Evolutionary conservation across 2,113 vertebrate species (phyloP).

Genomic region (Xiphophorus maculatus): DNA sequence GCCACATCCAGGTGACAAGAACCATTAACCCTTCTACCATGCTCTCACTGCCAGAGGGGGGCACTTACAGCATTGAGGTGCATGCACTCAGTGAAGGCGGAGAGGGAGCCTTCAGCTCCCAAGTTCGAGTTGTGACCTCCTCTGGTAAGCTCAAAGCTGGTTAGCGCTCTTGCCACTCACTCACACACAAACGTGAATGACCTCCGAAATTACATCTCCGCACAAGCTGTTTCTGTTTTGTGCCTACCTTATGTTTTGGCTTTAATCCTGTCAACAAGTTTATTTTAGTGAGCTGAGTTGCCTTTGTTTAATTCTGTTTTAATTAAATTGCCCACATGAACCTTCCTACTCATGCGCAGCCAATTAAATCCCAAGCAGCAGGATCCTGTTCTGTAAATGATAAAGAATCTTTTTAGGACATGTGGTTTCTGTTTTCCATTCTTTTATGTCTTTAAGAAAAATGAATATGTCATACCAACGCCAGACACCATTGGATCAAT

Average conservation of each 20-base stretch:
- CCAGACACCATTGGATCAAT: constrained; percentile 4
- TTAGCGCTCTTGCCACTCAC: background rate
- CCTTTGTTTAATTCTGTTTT: constrained; percentile 75
- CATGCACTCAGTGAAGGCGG: constrained; percentile 92
- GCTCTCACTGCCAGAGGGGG: constrained; percentile 89
- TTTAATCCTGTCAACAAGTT: constrained; percentile 67
- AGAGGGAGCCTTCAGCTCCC: constrained; percentile 88
- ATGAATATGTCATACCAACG: background rate
- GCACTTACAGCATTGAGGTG: constrained; percentile 94
- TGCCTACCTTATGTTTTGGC: constrained; percentile 24
- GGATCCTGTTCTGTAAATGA: constrained; percentile 30
- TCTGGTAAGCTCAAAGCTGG: constrained; percentile 81
- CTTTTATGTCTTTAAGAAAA: background rate
- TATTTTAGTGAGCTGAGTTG: constrained; percentile 61
- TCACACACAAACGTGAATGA: background rate
- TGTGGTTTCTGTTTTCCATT: constrained; percentile 9
- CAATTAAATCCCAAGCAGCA: constrained; percentile 68
- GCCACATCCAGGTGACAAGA: constrained; percentile 89
- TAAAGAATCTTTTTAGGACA: constrained; percentile 20
- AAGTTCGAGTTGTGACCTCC: constrained; percentile 91
- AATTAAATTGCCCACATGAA: constrained; percentile 70
- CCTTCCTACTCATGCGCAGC: constrained; percentile 56
- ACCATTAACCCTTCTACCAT: constrained; percentile 91
- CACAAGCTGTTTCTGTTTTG: constrained; percentile 33
- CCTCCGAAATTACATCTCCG: constrained; percentile 35